A percentile compares a stretch with the other conserved stretches of the same genome.
These are phyloP conservation scores for Poeciliopsis prolifica DNA, from an alignment of 2,113 vertebrate species.

Conservation along the genomic window DNA sequence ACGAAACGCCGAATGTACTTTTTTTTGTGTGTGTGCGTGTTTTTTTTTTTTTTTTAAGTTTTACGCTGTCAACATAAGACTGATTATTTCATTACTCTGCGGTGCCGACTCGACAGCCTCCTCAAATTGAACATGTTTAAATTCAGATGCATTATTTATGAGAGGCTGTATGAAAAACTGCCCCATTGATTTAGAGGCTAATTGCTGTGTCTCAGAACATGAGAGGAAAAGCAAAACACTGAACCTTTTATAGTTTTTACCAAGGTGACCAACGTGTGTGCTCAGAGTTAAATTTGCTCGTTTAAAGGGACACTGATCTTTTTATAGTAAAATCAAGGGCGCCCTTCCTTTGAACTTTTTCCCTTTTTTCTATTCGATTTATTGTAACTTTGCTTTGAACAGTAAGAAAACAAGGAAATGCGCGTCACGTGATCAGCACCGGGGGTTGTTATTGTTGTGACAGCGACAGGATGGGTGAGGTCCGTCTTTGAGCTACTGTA, in stretches of 20 bases:
- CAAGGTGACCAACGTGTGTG: constrained; percentile 21
- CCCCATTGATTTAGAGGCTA: constrained; percentile 77
- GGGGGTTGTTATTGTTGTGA: constrained; percentile 59
- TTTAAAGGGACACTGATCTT: constrained; percentile 36
- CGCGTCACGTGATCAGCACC: constrained; percentile 54
- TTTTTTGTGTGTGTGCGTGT: constrained; percentile 2
- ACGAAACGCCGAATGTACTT: constrained; percentile 43
- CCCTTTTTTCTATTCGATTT: not conserved
- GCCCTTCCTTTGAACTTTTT: constrained; percentile 16
- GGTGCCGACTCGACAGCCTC: constrained; percentile 60
- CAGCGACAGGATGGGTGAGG: constrained; percentile 71
- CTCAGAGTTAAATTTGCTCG: constrained; percentile 46
- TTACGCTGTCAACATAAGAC: constrained; percentile 77
- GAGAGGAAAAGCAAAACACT: constrained; percentile 57
- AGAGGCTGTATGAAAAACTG: constrained; percentile 55
- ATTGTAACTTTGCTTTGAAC: constrained; percentile 54
- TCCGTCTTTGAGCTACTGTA: constrained; percentile 65
- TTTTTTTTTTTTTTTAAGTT: constrained; percentile 39
- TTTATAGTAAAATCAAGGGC: constrained; percentile 45
- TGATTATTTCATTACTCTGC: constrained; percentile 78
- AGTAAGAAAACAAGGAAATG: constrained; percentile 72
- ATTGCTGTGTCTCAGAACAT: constrained; percentile 69
- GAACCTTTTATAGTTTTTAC: constrained; percentile 51
- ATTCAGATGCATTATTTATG: constrained; percentile 79
- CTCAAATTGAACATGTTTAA: constrained; percentile 66